Evolutionary conservation across 2,113 vertebrate genomes (phyloP), one percentile per base, ranked within the genome.

Genomic region (Baryphthengus martii): DNA sequence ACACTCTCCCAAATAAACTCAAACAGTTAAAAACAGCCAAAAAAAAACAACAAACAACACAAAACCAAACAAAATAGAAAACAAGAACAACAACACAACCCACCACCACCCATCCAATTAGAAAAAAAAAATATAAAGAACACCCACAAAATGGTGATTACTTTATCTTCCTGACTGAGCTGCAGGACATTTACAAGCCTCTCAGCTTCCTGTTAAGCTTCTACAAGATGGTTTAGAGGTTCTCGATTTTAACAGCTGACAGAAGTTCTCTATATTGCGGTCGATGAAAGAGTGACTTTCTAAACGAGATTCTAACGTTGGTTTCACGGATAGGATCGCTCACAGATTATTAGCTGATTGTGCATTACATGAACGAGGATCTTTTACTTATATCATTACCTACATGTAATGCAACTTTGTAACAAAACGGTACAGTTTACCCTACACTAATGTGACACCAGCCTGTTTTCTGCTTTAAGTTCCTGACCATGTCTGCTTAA

Each of bases 341-440:
- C 35, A 47, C 44, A 31, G n/a, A 56, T 62, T 50, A 85, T 49
- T 74, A 78, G 4, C 13, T 47, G 47, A 59, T 29, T 56, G n/a
- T 5, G 9, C 20, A 47, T 29, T 71, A 77, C 20, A 35, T 0
- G 0, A 85, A 56, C 20, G 4, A 31, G 31, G n/a, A 73, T 42
- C 17, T 25, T 66, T 53, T 53, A 16, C 31, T 85, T 66, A 8
- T 35, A 50, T 37, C 21, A 18, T 45, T 66, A 66, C 4, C 74
- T 70, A 17, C 15, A 66, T 4, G 6, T 1, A 84, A 63, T 2
- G 5, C 20, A 72, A 74, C 25, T 74, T 73, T 21, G 10, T 52
- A 58, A 86, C 68, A 88, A 88, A 45, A 17, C 8, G 11, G 65
- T n/a, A 78, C 33, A 45, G 47, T 50, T 76, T 44, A 83, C 14